Evolutionary conservation across 2,888 invertebrate species (phyloP).

Genomic region (Drosophila koepferae): DNA sequence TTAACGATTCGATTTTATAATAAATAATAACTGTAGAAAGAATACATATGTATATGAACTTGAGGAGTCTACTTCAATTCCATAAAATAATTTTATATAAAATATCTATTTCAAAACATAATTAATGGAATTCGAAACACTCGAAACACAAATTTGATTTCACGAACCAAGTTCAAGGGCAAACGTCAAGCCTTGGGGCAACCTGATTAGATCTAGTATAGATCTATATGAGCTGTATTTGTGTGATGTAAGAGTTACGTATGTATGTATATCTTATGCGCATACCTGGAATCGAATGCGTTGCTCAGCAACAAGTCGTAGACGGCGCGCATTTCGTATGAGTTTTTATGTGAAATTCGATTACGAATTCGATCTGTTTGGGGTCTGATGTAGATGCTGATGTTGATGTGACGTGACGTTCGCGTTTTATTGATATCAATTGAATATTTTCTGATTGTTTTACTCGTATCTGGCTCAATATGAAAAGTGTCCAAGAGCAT

Average conservation of each 20-base stretch:
- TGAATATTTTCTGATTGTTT: slow-evolving; percentile 45
- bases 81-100: neutral
- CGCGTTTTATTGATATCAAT: slow-evolving; percentile 56
- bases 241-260: neutral
- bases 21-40: neutral
- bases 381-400: slow-evolving; percentile 12
- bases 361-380: slow-evolving; percentile 23
- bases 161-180: neutral
- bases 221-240: neutral
- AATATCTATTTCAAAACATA: neutral
- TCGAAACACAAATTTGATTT: neutral
- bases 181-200: neutral
- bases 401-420: slow-evolving; percentile 6
- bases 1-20: neutral
- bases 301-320: slow-evolving; percentile 77
- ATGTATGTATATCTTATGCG: neutral
- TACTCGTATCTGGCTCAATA: slow-evolving; percentile 18
- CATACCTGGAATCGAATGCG: slow-evolving; percentile 81
- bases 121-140: neutral
- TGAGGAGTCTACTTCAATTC: neutral
- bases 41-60: neutral
- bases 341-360: neutral
- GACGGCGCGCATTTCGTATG: slow-evolving; percentile 70
- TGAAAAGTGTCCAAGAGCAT: slow-evolving; percentile 4
- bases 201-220: neutral